Percentiles rank a stretch among this genome's conserved stretches.
Evolutionary conservation across 2,888 invertebrate genomes (phyloP).

Genomic region (Epistrophe eligans): DNA sequence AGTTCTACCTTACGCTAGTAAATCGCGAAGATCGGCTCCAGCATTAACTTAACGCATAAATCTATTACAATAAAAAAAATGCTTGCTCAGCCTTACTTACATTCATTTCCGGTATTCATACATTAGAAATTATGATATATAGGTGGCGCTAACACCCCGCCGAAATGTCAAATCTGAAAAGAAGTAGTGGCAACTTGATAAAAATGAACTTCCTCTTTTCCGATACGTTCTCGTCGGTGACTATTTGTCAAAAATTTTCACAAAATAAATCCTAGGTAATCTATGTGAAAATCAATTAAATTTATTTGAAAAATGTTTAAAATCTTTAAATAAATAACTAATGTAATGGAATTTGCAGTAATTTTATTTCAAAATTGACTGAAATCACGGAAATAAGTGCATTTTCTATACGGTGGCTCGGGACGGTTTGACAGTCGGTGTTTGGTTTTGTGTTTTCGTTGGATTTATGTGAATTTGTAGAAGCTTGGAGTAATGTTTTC

Average conservation of each 20-base stretch:
- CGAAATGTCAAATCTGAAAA: slow-evolving; percentile 68
- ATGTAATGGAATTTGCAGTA: slow-evolving; percentile 27
- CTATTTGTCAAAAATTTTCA: slow-evolving; percentile 83
- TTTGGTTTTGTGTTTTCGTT: slow-evolving; percentile 41
- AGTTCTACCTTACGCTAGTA: no score
- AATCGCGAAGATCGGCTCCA: no score
- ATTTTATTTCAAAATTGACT: slow-evolving; percentile 32
- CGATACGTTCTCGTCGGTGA: slow-evolving; percentile 84
- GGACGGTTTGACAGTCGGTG: slow-evolving; percentile 56
- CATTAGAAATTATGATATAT: not conserved
- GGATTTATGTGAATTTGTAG: not conserved
- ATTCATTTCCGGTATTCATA: slow-evolving; percentile 11
- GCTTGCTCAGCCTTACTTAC: not conserved
- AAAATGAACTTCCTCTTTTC: slow-evolving; percentile 83
- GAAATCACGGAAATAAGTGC: slow-evolving; percentile 17
- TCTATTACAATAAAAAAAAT: no score
- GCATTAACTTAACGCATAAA: no score
- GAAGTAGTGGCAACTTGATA: slow-evolving; percentile 79
- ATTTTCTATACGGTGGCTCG: slow-evolving; percentile 5
- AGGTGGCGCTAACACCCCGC: slow-evolving; percentile 1
- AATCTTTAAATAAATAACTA: slow-evolving; percentile 29
- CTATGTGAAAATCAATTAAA: slow-evolving; percentile 78
- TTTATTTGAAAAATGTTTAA: slow-evolving; percentile 53
- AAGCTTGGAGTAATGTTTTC: not conserved
- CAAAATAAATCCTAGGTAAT: slow-evolving; percentile 84